phyloP scores from a whole-genome alignment of 2,113 vertebrate genomes.

The Pipra filicauda region DNA sequence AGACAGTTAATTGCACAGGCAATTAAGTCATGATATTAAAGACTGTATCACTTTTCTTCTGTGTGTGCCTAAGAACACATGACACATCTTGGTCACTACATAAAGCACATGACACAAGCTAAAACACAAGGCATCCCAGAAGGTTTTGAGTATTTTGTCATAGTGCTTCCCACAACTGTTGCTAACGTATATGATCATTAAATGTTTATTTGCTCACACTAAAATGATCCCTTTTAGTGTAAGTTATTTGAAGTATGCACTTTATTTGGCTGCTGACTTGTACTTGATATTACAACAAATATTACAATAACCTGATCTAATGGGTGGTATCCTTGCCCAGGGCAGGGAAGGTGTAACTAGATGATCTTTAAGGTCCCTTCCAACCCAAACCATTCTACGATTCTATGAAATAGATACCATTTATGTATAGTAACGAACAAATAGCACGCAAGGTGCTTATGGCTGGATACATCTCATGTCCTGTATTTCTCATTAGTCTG shows the following conservation, averaged over 20 bases:
- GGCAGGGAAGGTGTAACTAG: not conserved
- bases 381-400: not conserved
- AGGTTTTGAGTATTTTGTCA: not conserved
- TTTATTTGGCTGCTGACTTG: not conserved
- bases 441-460: fast-evolving
- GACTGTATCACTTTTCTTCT: not conserved
- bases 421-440: not conserved
- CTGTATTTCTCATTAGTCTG: not conserved
- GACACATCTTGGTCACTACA: fast-evolving
- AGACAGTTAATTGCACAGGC: not conserved
- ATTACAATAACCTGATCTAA: not conserved
- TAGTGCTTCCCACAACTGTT: not conserved
- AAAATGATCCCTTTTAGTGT: not conserved
- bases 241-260: not conserved
- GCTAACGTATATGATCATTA: fast-evolving
- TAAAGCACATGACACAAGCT: not conserved
- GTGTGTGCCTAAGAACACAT: not conserved
- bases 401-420: not conserved
- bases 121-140: not conserved
- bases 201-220: not conserved
- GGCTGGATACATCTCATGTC: fast-evolving
- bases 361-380: not conserved
- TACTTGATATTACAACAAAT: not conserved
- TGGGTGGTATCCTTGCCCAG: not conserved
- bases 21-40: not conserved